Conservation (phyloP, 2,113 vertebrate genomes). For the Entomyzon cyanotis region DNA sequence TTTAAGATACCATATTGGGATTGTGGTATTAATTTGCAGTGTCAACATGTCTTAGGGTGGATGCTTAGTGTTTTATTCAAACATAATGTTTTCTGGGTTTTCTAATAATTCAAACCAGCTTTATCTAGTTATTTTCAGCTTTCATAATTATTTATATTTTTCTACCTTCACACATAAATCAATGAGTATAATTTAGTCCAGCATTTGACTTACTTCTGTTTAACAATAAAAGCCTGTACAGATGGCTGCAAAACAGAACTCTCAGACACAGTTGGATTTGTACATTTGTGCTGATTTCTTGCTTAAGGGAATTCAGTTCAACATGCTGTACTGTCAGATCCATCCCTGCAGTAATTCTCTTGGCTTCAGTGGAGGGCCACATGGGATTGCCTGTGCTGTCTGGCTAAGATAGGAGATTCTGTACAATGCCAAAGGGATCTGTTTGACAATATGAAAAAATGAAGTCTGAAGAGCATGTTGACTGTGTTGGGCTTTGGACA, state of each 20-base stretch:
- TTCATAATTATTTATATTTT: background rate
- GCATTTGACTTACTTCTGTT: slow-evolving; percentile 23
- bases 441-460: background rate
- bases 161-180: background rate
- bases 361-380: slow-evolving; percentile 36
- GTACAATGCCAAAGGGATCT: background rate
- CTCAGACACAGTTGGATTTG: slow-evolving; percentile 39
- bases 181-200: background rate
- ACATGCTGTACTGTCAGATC: slow-evolving; percentile 37
- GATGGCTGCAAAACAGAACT: slow-evolving; percentile 51
- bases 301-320: slow-evolving; percentile 43
- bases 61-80: background rate
- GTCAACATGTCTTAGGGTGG: background rate
- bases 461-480: background rate
- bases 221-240: slow-evolving; percentile 47
- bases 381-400: slow-evolving; percentile 32
- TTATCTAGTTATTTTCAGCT: slow-evolving; percentile 14
- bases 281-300: slow-evolving; percentile 52
- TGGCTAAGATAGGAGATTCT: background rate
- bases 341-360: slow-evolving; percentile 38
- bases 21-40: background rate
- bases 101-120: background rate
- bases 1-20: background rate
- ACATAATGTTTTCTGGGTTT: background rate
- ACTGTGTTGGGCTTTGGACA: background rate